phyloP scores from a whole-genome alignment of 2,888 invertebrate genomes.

The Polydrusus tereticollis region DNA sequence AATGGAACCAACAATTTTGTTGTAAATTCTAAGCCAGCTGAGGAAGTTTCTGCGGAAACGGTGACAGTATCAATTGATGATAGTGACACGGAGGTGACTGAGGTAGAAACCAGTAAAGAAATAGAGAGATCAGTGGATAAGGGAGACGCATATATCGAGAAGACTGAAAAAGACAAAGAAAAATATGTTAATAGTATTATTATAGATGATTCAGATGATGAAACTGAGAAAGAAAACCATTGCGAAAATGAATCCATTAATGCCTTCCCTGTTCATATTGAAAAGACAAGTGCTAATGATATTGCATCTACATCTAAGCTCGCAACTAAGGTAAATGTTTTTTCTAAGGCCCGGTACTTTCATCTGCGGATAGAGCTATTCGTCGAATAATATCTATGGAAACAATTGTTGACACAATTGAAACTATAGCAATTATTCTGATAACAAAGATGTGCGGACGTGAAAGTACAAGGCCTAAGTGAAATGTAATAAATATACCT shows the following conservation, averaged over 20 bases:
- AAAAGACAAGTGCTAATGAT: slow-evolving; percentile 12
- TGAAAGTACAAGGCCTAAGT: too few relatives aligned
- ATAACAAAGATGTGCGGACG: too few relatives aligned
- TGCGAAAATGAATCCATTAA: background rate
- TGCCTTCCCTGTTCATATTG: slow-evolving; percentile 13
- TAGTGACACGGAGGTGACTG: slow-evolving; percentile 39
- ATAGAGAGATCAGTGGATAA: background rate
- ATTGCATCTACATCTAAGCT: background rate
- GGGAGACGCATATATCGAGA: background rate
- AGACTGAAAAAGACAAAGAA: background rate
- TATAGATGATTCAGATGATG: slow-evolving; percentile 43
- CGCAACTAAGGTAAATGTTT: background rate
- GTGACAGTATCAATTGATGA: slow-evolving; percentile 34
- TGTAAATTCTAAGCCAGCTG: background rate
- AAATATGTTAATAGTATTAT: slow-evolving; percentile 31
- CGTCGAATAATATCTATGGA: too few relatives aligned
- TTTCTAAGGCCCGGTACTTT: background rate
- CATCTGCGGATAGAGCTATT: background rate
- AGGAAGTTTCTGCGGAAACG: background rate
- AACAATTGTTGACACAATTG: too few relatives aligned
- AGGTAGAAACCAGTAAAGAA: slow-evolving; percentile 25
- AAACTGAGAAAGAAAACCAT: slow-evolving; percentile 31
- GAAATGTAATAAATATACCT: too few relatives aligned
- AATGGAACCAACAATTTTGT: background rate
- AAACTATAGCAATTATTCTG: too few relatives aligned